Conservation (phyloP, 1,140 invertebrate genomes). For the Papilio xuthus region DNA sequence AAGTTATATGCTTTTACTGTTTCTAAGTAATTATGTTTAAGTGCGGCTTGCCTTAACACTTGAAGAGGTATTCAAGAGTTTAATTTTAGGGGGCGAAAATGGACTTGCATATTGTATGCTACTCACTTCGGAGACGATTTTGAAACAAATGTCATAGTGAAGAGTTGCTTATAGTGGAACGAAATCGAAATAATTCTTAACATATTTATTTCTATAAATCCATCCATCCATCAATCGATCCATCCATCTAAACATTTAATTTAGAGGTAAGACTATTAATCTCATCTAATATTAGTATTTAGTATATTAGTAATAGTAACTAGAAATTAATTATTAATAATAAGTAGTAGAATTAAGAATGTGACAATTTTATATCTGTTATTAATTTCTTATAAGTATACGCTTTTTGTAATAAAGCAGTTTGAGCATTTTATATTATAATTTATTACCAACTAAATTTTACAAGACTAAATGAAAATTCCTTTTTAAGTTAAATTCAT, state of each 20-base stretch:
- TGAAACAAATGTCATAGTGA: slow-evolving; percentile 15
- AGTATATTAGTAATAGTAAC: too few species aligned
- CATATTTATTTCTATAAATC: not conserved
- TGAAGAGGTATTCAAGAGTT: slow-evolving; percentile 16
- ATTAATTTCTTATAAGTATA: too few species aligned
- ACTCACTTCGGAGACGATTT: not conserved
- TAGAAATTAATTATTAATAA: too few species aligned
- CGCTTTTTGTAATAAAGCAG: not conserved
- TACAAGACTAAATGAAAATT: not conserved
- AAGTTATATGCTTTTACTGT: slow-evolving; percentile 27
- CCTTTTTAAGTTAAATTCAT: not conserved
- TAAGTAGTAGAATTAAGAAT: too few species aligned
- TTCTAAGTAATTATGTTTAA: slow-evolving; percentile 21
- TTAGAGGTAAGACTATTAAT: too few species aligned
- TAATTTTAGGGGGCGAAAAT: slow-evolving; percentile 23
- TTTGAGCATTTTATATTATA: not conserved
- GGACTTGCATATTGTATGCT: slow-evolving; percentile 7
- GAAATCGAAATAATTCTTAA: not conserved
- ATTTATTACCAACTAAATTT: not conserved
- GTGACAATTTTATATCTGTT: too few species aligned
- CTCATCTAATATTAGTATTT: too few species aligned
- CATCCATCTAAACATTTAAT: too few species aligned
- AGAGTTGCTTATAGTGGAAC: not conserved
- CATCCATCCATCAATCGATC: too few species aligned
- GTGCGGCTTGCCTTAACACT: slow-evolving; percentile 14